phyloP scores from a whole-genome alignment of 2,888 invertebrate genomes.

The Pardosa pseudoannulata region DNA sequence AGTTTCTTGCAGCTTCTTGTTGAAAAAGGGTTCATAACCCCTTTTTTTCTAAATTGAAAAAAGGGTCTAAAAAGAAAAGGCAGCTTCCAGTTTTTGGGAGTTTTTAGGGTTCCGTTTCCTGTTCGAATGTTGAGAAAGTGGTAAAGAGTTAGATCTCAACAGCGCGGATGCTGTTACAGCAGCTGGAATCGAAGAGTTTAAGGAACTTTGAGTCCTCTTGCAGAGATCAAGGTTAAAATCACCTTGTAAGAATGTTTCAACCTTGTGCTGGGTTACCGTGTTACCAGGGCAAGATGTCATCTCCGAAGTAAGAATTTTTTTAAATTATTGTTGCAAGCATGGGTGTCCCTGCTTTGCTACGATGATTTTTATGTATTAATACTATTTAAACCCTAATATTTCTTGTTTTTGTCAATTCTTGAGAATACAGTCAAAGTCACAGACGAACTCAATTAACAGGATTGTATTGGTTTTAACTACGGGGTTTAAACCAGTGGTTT shows the following conservation, averaged over 20 bases:
- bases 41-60: no score
- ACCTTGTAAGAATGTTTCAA: background rate
- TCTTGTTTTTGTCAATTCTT: no score
- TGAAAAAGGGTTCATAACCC: background rate
- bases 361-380: no score
- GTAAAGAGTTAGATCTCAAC: background rate
- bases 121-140: background rate
- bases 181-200: background rate
- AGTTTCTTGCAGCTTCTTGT: slow-evolving; percentile 1
- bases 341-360: no score
- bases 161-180: background rate
- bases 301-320: no score
- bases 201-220: background rate
- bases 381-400: no score
- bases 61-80: background rate
- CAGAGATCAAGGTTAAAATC: background rate
- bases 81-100: background rate
- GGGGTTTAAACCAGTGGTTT: no score
- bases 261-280: background rate
- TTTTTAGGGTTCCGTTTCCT: background rate
- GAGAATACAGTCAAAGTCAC: no score
- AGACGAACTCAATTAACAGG: no score
- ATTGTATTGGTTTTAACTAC: no score
- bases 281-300: no score
- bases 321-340: no score